Evolutionary conservation across 2,888 invertebrate genomes (phyloP).

Genomic region (Lasioglossum morio): DNA sequence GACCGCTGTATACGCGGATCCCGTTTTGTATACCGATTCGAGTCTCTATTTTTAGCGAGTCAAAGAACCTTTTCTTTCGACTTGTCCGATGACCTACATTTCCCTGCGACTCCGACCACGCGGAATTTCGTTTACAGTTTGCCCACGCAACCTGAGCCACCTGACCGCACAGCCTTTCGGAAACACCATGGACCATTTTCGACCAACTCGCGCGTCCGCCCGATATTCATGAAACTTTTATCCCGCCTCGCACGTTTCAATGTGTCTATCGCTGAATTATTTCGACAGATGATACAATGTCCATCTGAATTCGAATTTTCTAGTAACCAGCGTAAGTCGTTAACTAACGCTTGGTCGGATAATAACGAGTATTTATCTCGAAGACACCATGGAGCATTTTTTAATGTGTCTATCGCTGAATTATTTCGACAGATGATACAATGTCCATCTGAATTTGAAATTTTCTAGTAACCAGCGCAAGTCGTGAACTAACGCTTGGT

Average conservation of each 20-base stretch:
- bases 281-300: too few relatives aligned
- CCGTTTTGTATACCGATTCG: slow-evolving; percentile 35
- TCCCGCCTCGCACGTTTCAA: not conserved
- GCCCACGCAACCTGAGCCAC: not conserved
- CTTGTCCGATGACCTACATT: slow-evolving; percentile 75
- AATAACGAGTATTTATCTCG: too few relatives aligned
- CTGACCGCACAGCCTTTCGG: not conserved
- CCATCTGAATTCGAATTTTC: too few relatives aligned
- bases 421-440: too few relatives aligned
- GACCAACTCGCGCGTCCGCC: not conserved
- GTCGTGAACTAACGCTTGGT: too few relatives aligned
- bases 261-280: too few relatives aligned
- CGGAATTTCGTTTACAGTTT: slow-evolving; percentile 5
- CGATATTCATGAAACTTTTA: not conserved
- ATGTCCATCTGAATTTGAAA: not conserved
- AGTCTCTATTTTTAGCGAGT: slow-evolving; percentile 79
- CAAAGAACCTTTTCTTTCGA: slow-evolving; percentile 74
- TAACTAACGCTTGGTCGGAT: too few relatives aligned
- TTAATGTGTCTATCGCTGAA: too few relatives aligned
- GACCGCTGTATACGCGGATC: slow-evolving; percentile 15
- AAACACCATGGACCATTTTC: not conserved
- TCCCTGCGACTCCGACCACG: slow-evolving; percentile 4
- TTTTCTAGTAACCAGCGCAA: too few relatives aligned
- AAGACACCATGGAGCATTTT: too few relatives aligned
- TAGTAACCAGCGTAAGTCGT: too few relatives aligned